Conservation (phyloP, 2,113 vertebrate genomes). For the Perca fluviatilis region DNA sequence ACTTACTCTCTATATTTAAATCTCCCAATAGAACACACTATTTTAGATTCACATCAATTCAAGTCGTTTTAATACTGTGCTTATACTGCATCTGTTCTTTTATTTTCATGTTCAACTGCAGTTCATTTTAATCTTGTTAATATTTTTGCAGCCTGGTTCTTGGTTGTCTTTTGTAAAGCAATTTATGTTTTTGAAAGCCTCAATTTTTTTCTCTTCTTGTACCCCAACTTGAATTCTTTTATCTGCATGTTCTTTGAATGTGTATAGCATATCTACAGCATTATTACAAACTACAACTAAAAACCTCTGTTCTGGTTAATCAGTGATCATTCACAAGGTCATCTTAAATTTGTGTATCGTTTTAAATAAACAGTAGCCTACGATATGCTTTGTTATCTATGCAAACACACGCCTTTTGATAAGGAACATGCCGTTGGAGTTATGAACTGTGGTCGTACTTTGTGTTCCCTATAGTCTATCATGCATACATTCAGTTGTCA, state of each 20-base stretch:
- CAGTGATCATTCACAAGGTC: slow-evolving; percentile 1
- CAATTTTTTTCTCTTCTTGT: neutral
- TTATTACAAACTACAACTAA: neutral
- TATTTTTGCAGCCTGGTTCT: neutral
- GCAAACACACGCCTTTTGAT: slow-evolving; percentile 23
- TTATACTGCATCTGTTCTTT: neutral
- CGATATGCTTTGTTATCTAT: slow-evolving; percentile 20
- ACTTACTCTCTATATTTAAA: no score
- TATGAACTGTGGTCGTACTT: neutral
- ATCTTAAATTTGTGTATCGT: neutral
- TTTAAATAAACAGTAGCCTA: slow-evolving; percentile 31
- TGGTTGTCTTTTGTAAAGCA: no score
- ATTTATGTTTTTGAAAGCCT: neutral
- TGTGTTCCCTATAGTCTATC: neutral
- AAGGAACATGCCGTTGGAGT: neutral
- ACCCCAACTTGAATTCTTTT: neutral
- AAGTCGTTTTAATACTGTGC: neutral
- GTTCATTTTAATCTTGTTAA: neutral
- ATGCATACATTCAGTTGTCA: neutral
- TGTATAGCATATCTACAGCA: neutral
- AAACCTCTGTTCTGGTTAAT: slow-evolving; percentile 30
- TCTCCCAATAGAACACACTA: no score
- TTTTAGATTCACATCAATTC: neutral
- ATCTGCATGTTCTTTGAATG: neutral
- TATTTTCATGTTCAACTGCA: neutral